Base-by-base conservation (phyloP, 2,113 vertebrate genomes). In the Noctilio leporinus region DNA sequence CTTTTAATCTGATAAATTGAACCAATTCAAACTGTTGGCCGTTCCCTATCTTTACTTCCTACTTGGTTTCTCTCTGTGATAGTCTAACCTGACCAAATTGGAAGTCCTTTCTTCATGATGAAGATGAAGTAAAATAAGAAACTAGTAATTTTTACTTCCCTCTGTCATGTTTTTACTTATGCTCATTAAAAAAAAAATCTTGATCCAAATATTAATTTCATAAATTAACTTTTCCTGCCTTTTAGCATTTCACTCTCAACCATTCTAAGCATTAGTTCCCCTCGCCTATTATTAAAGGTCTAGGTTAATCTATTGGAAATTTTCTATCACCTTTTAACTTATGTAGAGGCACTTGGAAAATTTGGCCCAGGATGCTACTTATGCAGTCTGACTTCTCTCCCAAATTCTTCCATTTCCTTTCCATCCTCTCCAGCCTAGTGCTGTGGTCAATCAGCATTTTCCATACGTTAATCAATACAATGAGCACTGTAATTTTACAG, bases 181-280 rank as follows among this genome's bases (percentile, higher is more conserved):
- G 95, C 73, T 83, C 22, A 26, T 11, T 55, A 75, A 59, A 62
- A 83, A n/a, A n/a, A n/a, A n/a, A n/a, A n/a, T 86, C 78, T 96
- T 89, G n/a, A 89, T 89, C 53, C 64, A 89, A 88, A 81, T 93
- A 30, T 93, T 45, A 49, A 75, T 89, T 84, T 75, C 19, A 75
- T 93, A 91, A 77, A 82, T 51, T 45, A 53, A 43, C 38, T 59
- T 77, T 94, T 88, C 53, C n/a, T 65, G 45, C 49, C 53, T 49
- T 49, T 91, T 69, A 64, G 24, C 47, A 72, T 77, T 91, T 59
- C 30, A 51, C 28, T 65, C 57, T 38, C 77, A 81, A 10, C 19
- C 15, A 64, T 76, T 89, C 59, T 64, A 26, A 28, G 17, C n/a
- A 30, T 59, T 51, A n/a, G 12, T 81, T 22, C 40, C 7, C 12